Base-by-base conservation (phyloP, 2,888 invertebrate genomes). In the Agrypnus murinus region DNA sequence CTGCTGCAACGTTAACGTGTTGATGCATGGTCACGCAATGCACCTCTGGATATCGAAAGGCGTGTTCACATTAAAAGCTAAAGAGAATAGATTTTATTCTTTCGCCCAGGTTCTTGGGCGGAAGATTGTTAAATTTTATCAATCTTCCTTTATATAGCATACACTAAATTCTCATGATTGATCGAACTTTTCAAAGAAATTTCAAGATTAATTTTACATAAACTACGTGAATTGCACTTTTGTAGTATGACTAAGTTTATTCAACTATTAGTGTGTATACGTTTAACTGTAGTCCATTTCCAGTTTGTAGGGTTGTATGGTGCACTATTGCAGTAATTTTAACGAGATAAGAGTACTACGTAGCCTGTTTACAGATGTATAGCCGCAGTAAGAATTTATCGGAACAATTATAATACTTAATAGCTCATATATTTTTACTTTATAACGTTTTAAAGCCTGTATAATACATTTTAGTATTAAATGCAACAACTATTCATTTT, bases 281-380 rank as follows among this genome's bases (percentile, higher is more conserved):
- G 15, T 36, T 58, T 17, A 38, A 58, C 19, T 43, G 43, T n/a
- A 63, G 48, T 40, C 48, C 43, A 32, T 64, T 64, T 50, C 55
- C 38, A 40, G 31, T 15, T 40, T 40, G 43, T 15, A 31, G 0
- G 58, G n/a, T 31, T 65, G 34, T 15, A 48, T 46, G 43, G 32
- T 34, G 57, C 36, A 58, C 38, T 65, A 65, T 57, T 65, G 65
- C 48, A 34, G 36, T 65, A 57, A 48, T 34, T 46, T 48, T 58
- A 65, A 58, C 15, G 50, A 59, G 66, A 67, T 67, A 67, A 67
- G 66, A 46, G 60, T 59, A 50, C 66, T 2, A 60, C 15, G 50
- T 50, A 38, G 48, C 38, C 58, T 67, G 58, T 60, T 67, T 53
- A 60, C 59, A 50, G 60, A 59, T 67, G 50, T 67, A 60, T 36